Conservation (phyloP, 2,888 invertebrate genomes). For the Andrena minutula region DNA sequence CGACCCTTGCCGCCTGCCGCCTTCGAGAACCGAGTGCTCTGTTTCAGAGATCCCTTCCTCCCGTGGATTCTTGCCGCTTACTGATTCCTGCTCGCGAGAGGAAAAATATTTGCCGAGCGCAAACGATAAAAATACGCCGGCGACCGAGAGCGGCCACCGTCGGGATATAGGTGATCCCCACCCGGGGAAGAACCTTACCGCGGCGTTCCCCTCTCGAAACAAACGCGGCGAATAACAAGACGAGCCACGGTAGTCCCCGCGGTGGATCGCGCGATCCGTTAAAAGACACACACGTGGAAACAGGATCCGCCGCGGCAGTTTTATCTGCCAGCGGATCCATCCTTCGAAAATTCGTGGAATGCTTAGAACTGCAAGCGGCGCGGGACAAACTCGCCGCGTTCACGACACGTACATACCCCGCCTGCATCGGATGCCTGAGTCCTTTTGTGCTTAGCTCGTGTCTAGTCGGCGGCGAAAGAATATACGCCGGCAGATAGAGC, state of each 20-base stretch:
- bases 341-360: conserved; percentile 70
- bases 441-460: conserved; percentile 75
- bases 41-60: conserved; percentile 62
- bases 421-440: conserved; percentile 60
- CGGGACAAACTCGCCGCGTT: conserved; percentile 31
- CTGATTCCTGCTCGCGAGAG: conserved; percentile 31
- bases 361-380: conserved; percentile 64
- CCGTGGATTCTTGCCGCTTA: conserved; percentile 47
- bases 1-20: conserved; percentile 73
- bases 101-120: conserved; percentile 47
- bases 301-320: conserved; percentile 28
- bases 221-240: neutral
- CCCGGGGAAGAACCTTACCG: neutral
- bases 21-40: conserved; percentile 65
- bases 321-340: conserved; percentile 29
- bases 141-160: neutral
- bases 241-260: neutral
- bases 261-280: conserved; percentile 33
- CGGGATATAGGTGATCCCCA: neutral
- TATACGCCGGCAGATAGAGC: conserved; percentile 64
- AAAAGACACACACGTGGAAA: conserved; percentile 39
- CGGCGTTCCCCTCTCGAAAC: neutral
- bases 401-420: conserved; percentile 22
- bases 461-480: conserved; percentile 70
- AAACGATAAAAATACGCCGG: conserved; percentile 18